Conservation (phyloP, 1,140 invertebrate species). For the Zaprionus africanus region DNA sequence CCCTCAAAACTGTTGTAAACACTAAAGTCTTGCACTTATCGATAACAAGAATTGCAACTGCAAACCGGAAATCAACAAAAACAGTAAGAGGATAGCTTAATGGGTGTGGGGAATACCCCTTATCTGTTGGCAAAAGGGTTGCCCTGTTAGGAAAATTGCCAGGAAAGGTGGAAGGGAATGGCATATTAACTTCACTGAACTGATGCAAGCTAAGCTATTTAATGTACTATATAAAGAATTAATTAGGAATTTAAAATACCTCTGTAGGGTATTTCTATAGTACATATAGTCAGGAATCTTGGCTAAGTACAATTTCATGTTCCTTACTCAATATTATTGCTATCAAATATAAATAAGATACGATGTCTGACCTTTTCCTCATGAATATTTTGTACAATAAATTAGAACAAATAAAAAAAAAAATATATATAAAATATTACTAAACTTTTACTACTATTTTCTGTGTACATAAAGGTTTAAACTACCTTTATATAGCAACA, state of each 20-base stretch:
- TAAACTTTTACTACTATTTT: not conserved
- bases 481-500: not conserved
- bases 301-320: too few relatives aligned
- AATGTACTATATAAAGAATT: too few relatives aligned
- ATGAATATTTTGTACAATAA: too few relatives aligned
- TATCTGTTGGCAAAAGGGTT: not conserved
- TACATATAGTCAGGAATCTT: too few relatives aligned
- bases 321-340: too few relatives aligned
- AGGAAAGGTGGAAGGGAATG: not conserved
- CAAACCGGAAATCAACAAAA: slow-evolving; percentile 23
- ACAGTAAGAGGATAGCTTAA: too few relatives aligned
- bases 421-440: too few relatives aligned
- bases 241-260: too few relatives aligned
- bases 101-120: not conserved
- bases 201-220: not conserved
- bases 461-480: not conserved
- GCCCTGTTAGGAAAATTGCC: not conserved
- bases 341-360: too few relatives aligned
- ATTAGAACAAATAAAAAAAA: too few relatives aligned
- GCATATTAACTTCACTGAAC: not conserved
- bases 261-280: too few relatives aligned
- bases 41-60: slow-evolving; percentile 33
- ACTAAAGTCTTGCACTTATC: slow-evolving; percentile 34
- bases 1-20: not conserved
- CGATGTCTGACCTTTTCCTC: too few relatives aligned